Evolutionary conservation across 2,888 invertebrate species (phyloP).

Genomic region (Ryuthela nishihirai): DNA sequence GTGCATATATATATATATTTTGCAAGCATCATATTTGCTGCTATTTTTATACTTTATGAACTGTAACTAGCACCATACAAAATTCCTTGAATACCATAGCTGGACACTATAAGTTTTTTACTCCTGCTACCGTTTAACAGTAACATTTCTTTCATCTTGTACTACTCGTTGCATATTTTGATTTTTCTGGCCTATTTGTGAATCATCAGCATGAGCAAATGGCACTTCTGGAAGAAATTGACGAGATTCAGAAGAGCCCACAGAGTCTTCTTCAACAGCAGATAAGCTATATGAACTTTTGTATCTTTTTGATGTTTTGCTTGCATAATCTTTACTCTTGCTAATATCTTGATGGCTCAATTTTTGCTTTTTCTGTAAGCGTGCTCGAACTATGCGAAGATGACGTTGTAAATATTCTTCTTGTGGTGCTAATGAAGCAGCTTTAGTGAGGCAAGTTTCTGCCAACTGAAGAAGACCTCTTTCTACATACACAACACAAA

Average conservation of each 20-base stretch:
- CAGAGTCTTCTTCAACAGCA: no score
- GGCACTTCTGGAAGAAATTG: not conserved
- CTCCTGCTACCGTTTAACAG: conserved; percentile 19
- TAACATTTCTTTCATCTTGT: conserved; percentile 10
- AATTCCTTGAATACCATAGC: no score
- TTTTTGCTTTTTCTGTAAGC: conserved; percentile 52
- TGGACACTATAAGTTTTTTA: no score
- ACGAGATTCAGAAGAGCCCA: conserved; percentile 9
- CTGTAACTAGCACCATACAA: no score
- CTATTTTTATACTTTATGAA: no score
- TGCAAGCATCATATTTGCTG: no score
- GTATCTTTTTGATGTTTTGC: not conserved
- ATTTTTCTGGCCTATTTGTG: no score
- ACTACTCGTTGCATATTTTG: not conserved
- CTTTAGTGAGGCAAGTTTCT: conserved; percentile 75
- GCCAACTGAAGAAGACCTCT: conserved; percentile 79
- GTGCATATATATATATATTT: no score
- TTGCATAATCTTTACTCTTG: not conserved
- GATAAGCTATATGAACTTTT: no score
- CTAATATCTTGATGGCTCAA: not conserved
- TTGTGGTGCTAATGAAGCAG: conserved; percentile 68
- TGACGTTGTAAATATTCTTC: conserved; percentile 90
- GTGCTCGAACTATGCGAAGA: conserved; percentile 77
- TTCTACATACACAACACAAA: conserved; percentile 94
- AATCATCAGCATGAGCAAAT: no score